Base-by-base conservation (phyloP, 2,888 invertebrate genomes). In the Monochamus alternatus region DNA sequence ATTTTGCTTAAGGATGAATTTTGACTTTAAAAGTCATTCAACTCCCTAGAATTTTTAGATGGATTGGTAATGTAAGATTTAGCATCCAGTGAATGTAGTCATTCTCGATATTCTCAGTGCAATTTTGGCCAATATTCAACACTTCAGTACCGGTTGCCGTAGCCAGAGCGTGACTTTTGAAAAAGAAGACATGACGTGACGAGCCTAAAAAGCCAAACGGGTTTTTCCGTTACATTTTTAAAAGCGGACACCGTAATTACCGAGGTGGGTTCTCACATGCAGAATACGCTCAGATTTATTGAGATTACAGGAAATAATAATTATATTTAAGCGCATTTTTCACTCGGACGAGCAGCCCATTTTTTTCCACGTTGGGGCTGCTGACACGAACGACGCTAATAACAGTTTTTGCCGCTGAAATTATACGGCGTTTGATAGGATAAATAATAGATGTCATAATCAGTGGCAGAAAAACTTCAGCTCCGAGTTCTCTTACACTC, bases 291-390 rank as follows among this genome's bases (percentile, higher is more conserved):
- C 44, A 66, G 10, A 5, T 32, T 55, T 51, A 55, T 32, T 32
- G 9, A 66, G 51, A 66, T 66, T 66, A n/a, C 66, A 66, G 66
- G 66, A 66, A 66, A 66, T 55, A 12, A 14, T 65, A 66, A 65
- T 65, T 65, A 65, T 51, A 65, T 47, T 58, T 47, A 65, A 51
- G 58, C 43, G 55, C 60, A 60, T 65, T 65, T 73, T 73, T 73
- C 43, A 14, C 66, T 73, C 59, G 32, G 55, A 58, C 55, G 52
- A 59, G 9, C 5, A 44, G 7, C 14, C n/a, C n/a, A 14, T 58
- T 58, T 58, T 58, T 58, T 12, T 58, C 58, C 14, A 3, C 58
- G 14, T 14, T 14, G 32, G 10, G 60, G 60, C 31, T 31, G 30
- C 32, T 31, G 60, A 60, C 60, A 60, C n/a, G 60, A 9, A 59